phyloP scores from a whole-genome alignment of 1,140 invertebrate genomes.

The Drosophila tristis region DNA sequence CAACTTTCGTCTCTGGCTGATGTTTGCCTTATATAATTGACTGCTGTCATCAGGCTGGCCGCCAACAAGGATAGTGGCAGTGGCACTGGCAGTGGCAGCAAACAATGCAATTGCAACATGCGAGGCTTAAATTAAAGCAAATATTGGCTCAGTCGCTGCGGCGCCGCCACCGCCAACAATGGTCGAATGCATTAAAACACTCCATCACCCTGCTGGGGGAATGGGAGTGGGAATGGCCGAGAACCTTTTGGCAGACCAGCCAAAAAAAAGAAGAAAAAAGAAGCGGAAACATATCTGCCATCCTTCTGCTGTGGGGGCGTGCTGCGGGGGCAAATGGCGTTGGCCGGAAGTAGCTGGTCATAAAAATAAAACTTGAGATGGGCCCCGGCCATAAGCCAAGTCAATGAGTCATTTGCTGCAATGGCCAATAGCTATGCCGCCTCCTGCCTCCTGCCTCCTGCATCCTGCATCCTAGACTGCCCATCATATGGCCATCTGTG shows the following conservation, averaged over 20 bases:
- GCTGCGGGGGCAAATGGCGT: slow-evolving; percentile 58
- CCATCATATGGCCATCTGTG: slow-evolving; percentile 19
- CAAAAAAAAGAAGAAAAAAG: slow-evolving; percentile 30
- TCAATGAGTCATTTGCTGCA: slow-evolving; percentile 80
- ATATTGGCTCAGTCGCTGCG: slow-evolving; percentile 73
- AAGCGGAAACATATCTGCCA: neutral
- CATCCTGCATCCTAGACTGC: slow-evolving; percentile 20
- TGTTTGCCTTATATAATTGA: slow-evolving; percentile 62
- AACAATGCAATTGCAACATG: slow-evolving; percentile 70
- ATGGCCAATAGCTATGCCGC: slow-evolving; percentile 35
- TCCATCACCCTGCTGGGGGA: slow-evolving; percentile 56
- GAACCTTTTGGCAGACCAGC: slow-evolving; percentile 62
- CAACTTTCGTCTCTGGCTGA: slow-evolving; percentile 52
- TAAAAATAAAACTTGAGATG: slow-evolving; percentile 81
- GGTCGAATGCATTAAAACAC: slow-evolving; percentile 77
- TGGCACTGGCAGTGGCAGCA: slow-evolving; percentile 23
- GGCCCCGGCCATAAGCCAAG: slow-evolving; percentile 71
- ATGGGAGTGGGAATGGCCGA: slow-evolving; percentile 16
- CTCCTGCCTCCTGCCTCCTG: neutral
- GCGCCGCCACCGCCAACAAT: slow-evolving; percentile 70
- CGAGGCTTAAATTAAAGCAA: slow-evolving; percentile 80
- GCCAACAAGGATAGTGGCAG: slow-evolving; percentile 37
- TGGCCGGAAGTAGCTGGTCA: slow-evolving; percentile 78
- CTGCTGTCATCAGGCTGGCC: slow-evolving; percentile 52
- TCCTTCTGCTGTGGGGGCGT: slow-evolving; percentile 36